Evolutionary conservation across 2,888 invertebrate genomes (phyloP).

Genomic region (Eudemis profundana): DNA sequence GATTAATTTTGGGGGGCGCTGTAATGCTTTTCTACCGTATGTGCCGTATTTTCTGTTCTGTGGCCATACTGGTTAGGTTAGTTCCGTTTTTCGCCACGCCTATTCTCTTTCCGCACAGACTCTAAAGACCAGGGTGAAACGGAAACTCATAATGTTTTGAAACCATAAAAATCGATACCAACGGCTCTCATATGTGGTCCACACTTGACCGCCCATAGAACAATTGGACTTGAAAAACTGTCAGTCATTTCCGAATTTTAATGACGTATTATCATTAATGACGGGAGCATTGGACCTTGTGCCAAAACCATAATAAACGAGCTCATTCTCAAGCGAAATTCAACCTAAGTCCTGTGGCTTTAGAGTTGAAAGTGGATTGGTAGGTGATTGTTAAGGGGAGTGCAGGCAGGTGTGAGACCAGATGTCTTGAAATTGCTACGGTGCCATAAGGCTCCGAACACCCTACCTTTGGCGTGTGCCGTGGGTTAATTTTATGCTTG

Average conservation of each 20-base stretch:
- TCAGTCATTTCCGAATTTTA: conserved; percentile 83
- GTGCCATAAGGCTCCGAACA: conserved; percentile 81
- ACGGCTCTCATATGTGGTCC: conserved; percentile 33
- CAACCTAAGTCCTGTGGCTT: conserved; percentile 49
- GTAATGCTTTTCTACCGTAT: no score
- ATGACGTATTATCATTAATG: conserved; percentile 73
- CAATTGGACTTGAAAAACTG: conserved; percentile 74
- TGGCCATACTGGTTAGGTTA: no score
- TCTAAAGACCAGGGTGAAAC: no score
- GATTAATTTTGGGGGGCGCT: no score
- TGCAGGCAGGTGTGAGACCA: conserved; percentile 82
- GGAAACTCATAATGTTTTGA: no score
- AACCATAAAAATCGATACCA: not conserved
- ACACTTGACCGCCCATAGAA: conserved; percentile 72
- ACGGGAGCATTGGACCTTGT: conserved; percentile 77
- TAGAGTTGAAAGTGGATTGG: conserved; percentile 46
- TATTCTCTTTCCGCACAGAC: no score
- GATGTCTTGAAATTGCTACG: conserved; percentile 85
- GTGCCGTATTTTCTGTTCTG: no score
- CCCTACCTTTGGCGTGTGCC: conserved; percentile 83
- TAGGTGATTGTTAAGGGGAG: conserved; percentile 56
- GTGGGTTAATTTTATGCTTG: conserved; percentile 85
- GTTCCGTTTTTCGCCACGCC: no score
- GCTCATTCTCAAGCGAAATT: conserved; percentile 46
- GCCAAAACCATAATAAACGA: conserved; percentile 74